Percentiles rank a stretch among this genome's conserved stretches.
phyloP scores from a whole-genome alignment of 2,797 vertebrate species.

The Gambusia yucatana region DNA sequence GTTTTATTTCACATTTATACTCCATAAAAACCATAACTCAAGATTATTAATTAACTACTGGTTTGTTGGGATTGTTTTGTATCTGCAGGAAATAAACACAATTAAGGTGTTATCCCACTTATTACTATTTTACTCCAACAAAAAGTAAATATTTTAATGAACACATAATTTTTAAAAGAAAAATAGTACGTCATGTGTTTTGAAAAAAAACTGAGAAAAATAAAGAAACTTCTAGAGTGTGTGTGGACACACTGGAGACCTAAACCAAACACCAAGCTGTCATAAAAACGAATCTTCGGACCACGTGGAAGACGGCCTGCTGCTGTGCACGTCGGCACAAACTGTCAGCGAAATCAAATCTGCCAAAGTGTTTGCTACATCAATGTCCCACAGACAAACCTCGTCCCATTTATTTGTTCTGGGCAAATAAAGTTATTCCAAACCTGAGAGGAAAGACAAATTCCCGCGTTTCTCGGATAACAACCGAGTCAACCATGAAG shows the following conservation, averaged over 20 bases:
- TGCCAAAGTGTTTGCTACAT: conserved; percentile 34
- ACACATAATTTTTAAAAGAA: too few species aligned
- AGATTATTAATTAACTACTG: background rate
- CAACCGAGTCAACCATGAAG: conserved; percentile 22
- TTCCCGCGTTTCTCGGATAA: conserved; percentile 18
- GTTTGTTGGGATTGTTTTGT: background rate
- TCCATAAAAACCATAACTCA: background rate
- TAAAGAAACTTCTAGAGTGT: background rate
- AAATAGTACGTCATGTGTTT: too few species aligned
- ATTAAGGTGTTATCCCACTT: too few species aligned
- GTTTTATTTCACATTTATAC: background rate
- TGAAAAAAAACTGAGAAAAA: too few species aligned
- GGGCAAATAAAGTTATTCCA: conserved; percentile 51
- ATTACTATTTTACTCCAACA: background rate
- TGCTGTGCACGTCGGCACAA: conserved; percentile 34
- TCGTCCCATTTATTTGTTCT: conserved; percentile 36
- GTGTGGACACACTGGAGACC: background rate
- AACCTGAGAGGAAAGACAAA: conserved; percentile 41
- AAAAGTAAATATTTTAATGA: background rate
- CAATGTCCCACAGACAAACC: conserved; percentile 33
- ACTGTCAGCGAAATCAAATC: conserved; percentile 47
- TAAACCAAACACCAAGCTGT: conserved; percentile 19
- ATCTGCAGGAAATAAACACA: background rate
- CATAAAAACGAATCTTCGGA: conserved; percentile 1
- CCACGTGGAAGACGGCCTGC: background rate